Evolutionary conservation across 2,113 vertebrate genomes (phyloP), one percentile per base, ranked within the genome.

Genomic region (Emydura subglobosa): DNA sequence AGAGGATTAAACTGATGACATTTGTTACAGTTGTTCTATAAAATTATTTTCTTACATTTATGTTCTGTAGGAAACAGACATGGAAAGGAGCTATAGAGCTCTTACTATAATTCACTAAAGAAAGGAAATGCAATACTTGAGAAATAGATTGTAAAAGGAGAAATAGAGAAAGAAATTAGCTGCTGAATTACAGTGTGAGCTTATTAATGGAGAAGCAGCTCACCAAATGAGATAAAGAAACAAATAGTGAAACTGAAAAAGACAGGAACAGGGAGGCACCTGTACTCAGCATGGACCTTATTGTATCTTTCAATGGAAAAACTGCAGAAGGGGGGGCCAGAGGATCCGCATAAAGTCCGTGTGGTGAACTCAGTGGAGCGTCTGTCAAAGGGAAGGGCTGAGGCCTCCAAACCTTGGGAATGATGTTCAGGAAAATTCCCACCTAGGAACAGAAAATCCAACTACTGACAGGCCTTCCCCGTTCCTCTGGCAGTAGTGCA

Each of bases 51-150:
- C 72, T 51, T 95, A 79, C 42, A 65, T 16, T 79, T 22, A 87
- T 90, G 57, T 87, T 94, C 90, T 87, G 61, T 91, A 42, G 89
- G 92, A 93, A 95, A 86, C 16, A 61, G 65, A 89, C 95, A 94
- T 96, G 94, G 87, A 95, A 96, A 96, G 61, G 90, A 86, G 96
- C 95, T 95, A 95, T 89, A 84, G 86, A 84, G 86, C 91, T 96
- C 91, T 96, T 92, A 42, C 39, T 76, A 95, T 55, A 86, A 94
- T 44, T 96, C 84, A 94, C 91, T 81, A 85, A 76, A 24, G 72
- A 89, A 94, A 61, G 91, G 85, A 91, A 92, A 86, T 95, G 94
- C 82, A 93, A 95, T 87, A 83, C 93, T 93, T 93, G 94, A 79
- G 78, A 85, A 81, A 94, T 86, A 49, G 85, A 97, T 94, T 76